A percentile compares a stretch with the other conserved stretches of the same genome.
These are phyloP conservation scores for Myripristis jacobus DNA, from an alignment of 2,797 vertebrate genomes.

Conservation along the genomic window DNA sequence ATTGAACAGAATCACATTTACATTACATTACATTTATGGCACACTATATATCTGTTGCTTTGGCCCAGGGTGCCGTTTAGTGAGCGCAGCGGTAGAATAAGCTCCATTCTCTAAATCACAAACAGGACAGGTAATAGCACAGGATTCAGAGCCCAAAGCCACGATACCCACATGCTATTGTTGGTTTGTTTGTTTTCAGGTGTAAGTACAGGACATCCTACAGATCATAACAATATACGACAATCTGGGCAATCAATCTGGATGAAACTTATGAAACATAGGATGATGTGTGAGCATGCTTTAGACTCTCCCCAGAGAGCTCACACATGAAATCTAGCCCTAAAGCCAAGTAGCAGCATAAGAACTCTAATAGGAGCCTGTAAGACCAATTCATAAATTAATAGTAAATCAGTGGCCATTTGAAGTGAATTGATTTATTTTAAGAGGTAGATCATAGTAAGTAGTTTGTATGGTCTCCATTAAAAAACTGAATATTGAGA, in stretches of 20 bases:
- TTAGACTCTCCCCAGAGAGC: too few relatives aligned
- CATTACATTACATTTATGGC: constrained; percentile 5
- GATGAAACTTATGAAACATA: not conserved
- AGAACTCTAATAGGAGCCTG: not conserved
- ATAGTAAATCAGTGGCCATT: not conserved
- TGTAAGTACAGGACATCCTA: not conserved
- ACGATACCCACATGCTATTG: too few relatives aligned
- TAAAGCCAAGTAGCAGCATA: not conserved
- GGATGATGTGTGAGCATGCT: not conserved
- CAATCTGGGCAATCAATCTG: not conserved
- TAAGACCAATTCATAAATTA: not conserved
- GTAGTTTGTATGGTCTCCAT: constrained; percentile 1
- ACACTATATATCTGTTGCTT: not conserved
- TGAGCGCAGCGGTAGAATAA: not conserved
- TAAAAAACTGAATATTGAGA: constrained; percentile 11
- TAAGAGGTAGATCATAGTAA: not conserved
- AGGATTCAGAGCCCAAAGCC: not conserved
- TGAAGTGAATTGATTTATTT: not conserved
- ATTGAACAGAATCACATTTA: constrained; percentile 25
- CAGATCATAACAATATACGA: not conserved
- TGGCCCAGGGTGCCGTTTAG: not conserved
- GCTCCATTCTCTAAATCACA: not conserved
- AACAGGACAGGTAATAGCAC: not conserved
- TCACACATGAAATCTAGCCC: too few relatives aligned
- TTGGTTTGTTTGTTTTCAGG: too few relatives aligned